These are phyloP conservation scores for Taurulus bubalis DNA, from an alignment of 2,113 vertebrate genomes.

Conservation along the genomic window DNA sequence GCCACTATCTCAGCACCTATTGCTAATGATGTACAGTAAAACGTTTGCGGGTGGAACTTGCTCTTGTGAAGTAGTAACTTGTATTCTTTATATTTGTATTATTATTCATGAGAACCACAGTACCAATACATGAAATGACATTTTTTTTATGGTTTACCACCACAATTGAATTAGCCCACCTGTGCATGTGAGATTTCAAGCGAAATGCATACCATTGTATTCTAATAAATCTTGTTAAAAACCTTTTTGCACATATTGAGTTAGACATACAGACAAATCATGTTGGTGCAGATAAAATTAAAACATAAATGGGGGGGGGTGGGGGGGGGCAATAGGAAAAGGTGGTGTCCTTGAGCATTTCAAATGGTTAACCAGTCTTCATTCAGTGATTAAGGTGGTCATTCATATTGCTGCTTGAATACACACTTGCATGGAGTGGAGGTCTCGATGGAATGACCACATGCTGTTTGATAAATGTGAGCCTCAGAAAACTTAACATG, in stretches of 20 bases:
- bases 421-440: background rate
- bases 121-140: no score
- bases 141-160: no score
- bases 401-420: background rate
- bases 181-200: background rate
- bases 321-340: background rate
- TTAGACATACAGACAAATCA: no score
- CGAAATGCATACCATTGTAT: background rate
- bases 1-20: no score
- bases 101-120: no score
- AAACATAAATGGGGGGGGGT: background rate
- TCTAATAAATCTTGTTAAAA: background rate
- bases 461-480: constrained; percentile 44
- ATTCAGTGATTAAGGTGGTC: background rate
- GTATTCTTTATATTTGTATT: no score
- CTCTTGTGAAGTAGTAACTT: no score
- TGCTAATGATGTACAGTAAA: no score
- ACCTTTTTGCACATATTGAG: no score
- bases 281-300: background rate
- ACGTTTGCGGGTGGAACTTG: no score
- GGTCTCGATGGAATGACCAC: background rate
- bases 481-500: constrained; percentile 1
- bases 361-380: background rate
- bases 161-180: background rate
- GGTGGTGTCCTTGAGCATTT: background rate